Evolutionary conservation across 2,888 invertebrate genomes (phyloP).

Genomic region (Andrena praecox): DNA sequence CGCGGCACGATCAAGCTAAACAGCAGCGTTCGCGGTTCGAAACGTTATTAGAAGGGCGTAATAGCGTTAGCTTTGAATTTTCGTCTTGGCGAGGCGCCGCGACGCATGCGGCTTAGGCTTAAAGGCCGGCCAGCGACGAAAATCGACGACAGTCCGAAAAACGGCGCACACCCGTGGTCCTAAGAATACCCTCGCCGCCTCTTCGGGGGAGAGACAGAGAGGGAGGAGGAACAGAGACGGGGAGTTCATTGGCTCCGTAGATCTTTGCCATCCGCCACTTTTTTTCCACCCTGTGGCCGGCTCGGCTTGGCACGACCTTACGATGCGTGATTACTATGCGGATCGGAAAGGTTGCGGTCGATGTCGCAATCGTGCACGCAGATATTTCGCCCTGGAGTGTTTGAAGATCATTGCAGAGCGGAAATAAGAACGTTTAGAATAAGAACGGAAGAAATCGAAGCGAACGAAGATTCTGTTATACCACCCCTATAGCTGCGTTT

Average conservation of each 20-base stretch:
- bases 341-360: slow-evolving; percentile 30
- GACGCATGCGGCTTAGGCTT: slow-evolving; percentile 80
- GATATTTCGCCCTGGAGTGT: not conserved
- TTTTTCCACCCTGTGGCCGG: not conserved
- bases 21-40: slow-evolving; percentile 85
- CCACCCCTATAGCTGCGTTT: no score
- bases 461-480: no score
- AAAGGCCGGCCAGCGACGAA: slow-evolving; percentile 63
- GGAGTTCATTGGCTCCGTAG: slow-evolving; percentile 47
- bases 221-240: not conserved
- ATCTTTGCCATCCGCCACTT: slow-evolving; percentile 34
- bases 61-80: slow-evolving; percentile 67
- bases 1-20: slow-evolving; percentile 86
- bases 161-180: slow-evolving; percentile 63
- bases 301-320: slow-evolving; percentile 17
- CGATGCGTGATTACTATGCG: slow-evolving; percentile 24
- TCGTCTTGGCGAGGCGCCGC: slow-evolving; percentile 77
- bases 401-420: no score
- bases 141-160: slow-evolving; percentile 57
- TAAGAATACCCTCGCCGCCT: slow-evolving; percentile 79
- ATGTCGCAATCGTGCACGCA: slow-evolving; percentile 30
- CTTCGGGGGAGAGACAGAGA: slow-evolving; percentile 4
- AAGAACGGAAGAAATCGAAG: no score
- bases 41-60: slow-evolving; percentile 80
- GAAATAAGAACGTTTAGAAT: no score